Evolutionary conservation across 2,888 invertebrate species (phyloP).

Genomic region (Pachydiplax longipennis): DNA sequence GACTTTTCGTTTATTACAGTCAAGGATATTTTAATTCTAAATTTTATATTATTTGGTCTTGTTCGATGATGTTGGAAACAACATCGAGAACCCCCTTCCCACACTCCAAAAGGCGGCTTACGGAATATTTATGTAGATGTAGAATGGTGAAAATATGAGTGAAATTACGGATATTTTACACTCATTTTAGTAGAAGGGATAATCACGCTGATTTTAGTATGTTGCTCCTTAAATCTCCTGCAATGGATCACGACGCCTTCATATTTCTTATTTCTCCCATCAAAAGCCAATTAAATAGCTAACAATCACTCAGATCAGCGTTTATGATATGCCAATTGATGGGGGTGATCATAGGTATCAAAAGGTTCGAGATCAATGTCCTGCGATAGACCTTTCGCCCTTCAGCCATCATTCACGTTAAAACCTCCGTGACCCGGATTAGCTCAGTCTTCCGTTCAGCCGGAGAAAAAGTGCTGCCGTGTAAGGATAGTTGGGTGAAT

Average conservation of each 20-base stretch:
- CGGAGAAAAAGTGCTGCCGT: slow-evolving; percentile 9
- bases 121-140: no score
- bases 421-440: slow-evolving; percentile 27
- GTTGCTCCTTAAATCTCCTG: neutral
- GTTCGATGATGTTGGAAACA: no score
- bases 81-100: no score
- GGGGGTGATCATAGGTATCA: neutral
- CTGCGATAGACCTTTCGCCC: slow-evolving; percentile 22
- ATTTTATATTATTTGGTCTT: no score
- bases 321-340: neutral
- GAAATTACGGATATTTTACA: no score
- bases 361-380: slow-evolving; percentile 17
- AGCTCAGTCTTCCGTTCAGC: neutral
- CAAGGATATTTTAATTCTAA: no score
- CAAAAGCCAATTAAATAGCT: no score
- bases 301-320: no score
- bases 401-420: slow-evolving; percentile 14
- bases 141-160: no score
- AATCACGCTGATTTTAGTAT: neutral
- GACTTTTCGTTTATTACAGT: no score
- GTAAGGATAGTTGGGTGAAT: neutral
- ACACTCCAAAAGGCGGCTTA: no score
- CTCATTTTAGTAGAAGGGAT: neutral
- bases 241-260: neutral
- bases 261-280: no score